Conservation (phyloP, 2,113 vertebrate genomes). For the Nothoprocta pentlandii region DNA sequence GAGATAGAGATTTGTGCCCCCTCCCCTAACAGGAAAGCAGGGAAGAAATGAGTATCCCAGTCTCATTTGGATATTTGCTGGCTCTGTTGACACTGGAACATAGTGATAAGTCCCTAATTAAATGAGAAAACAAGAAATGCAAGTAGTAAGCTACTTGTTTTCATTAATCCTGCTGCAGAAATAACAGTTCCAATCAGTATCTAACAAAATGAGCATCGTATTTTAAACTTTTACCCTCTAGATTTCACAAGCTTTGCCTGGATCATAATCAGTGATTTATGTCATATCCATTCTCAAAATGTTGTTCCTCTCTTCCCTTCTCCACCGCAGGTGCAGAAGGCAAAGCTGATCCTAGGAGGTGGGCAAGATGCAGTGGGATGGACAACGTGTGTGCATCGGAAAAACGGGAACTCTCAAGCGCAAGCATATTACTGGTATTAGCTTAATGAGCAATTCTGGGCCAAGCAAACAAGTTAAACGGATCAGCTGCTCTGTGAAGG, state of each 20-base stretch:
- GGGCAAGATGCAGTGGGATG: neutral
- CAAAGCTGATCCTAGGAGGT: neutral
- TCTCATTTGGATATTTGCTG: conserved; percentile 20
- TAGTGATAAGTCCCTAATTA: conserved; percentile 22
- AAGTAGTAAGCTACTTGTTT: conserved; percentile 21
- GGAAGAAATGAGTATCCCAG: conserved; percentile 11
- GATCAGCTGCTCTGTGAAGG: neutral
- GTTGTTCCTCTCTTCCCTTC: neutral
- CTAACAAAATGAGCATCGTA: conserved; percentile 6
- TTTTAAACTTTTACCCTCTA: neutral
- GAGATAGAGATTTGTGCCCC: neutral
- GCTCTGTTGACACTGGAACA: neutral
- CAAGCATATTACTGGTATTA: neutral
- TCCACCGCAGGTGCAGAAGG: neutral
- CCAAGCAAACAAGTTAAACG: neutral
- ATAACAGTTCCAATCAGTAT: neutral
- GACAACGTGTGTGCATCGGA: neutral
- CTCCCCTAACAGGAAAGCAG: neutral
- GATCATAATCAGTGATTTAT: neutral
- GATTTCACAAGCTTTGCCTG: neutral
- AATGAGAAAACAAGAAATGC: conserved; percentile 38
- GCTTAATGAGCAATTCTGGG: neutral
- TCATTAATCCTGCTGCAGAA: conserved; percentile 19
- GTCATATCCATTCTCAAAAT: neutral
- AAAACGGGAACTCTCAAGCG: neutral